These are phyloP conservation scores for Brotogeris chrysoptera DNA, from an alignment of 2,797 vertebrate species.

Conservation along the genomic window DNA sequence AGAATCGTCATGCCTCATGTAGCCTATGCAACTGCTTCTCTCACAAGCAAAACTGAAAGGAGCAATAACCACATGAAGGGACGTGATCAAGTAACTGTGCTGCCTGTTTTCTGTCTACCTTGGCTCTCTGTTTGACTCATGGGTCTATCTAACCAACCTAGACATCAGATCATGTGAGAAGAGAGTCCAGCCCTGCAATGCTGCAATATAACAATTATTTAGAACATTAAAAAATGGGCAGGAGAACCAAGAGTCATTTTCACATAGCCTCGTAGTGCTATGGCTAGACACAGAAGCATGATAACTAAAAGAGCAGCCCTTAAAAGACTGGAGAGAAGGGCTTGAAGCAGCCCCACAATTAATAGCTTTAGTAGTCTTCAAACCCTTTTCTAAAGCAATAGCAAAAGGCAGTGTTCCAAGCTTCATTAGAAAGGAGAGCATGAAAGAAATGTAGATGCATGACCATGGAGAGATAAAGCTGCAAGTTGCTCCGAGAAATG, in stretches of 20 bases:
- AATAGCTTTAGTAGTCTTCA: background rate
- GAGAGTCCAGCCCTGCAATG: background rate
- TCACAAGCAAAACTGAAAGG: background rate
- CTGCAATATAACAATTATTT: background rate
- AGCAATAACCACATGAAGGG: background rate
- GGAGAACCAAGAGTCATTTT: background rate
- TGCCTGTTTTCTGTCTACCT: background rate
- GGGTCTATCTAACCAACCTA: background rate
- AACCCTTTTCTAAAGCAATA: background rate
- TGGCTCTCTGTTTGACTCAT: background rate
- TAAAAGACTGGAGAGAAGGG: background rate
- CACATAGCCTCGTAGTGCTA: background rate
- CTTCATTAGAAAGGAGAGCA: background rate
- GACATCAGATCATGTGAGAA: background rate
- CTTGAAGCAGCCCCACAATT: background rate
- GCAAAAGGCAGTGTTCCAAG: background rate
- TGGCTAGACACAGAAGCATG: background rate
- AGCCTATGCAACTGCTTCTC: background rate
- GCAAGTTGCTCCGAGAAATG: background rate
- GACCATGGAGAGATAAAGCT: background rate
- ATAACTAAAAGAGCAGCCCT: background rate
- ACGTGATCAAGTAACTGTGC: accelerated
- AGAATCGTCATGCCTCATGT: accelerated
- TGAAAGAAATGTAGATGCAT: background rate
- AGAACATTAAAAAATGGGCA: background rate